phyloP scores from a whole-genome alignment of 2,113 vertebrate genomes.

The Oxyruncus cristatus region DNA sequence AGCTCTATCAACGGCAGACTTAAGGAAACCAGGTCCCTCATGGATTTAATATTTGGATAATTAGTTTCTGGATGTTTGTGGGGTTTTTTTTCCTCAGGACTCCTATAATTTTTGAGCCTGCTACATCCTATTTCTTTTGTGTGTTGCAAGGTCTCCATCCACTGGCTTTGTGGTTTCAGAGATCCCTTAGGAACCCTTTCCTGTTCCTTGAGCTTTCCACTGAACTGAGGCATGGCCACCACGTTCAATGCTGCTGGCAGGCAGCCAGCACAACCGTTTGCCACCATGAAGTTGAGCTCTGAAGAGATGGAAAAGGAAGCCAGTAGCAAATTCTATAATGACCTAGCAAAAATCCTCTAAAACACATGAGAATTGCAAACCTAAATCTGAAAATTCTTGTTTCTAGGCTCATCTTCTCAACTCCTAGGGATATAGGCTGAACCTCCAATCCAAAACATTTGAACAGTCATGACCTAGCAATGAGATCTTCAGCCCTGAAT shows the following conservation, averaged over 20 bases:
- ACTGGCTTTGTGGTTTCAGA: neutral
- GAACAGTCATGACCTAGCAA: neutral
- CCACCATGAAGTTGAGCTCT: neutral
- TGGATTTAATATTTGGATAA: neutral
- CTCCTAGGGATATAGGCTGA: neutral
- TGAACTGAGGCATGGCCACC: neutral
- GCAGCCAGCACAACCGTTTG: neutral
- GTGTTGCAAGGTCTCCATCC: neutral
- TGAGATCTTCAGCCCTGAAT: neutral
- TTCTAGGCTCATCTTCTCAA: neutral
- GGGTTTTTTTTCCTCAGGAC: rapidly evolving
- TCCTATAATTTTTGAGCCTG: neutral
- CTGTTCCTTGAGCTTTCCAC: neutral
- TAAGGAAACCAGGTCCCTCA: neutral
- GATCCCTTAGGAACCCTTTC: neutral
- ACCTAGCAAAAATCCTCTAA: neutral
- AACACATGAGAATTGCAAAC: neutral
- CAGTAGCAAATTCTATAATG: neutral
- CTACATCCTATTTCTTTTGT: neutral
- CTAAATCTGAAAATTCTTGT: neutral
- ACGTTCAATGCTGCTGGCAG: rapidly evolving
- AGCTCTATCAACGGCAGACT: neutral
- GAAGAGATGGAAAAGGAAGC: neutral
- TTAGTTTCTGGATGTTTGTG: neutral
- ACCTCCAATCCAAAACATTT: neutral